Conservation (phyloP, 2,797 vertebrate genomes). For the Clamator glandarius region DNA sequence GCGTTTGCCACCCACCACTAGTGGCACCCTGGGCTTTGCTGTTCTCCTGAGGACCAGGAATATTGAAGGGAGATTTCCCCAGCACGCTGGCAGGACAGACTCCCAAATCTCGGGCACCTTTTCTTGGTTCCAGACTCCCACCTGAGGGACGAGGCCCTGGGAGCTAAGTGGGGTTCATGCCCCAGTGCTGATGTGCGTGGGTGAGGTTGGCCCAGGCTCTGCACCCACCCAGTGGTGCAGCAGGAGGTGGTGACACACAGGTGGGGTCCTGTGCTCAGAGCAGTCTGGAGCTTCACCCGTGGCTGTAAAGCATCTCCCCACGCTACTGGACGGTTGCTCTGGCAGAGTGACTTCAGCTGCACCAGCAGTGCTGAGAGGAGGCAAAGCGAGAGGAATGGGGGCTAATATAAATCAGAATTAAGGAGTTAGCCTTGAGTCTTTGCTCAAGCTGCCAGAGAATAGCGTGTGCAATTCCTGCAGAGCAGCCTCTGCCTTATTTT, state of each 20-base stretch:
- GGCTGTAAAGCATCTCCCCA: accelerated
- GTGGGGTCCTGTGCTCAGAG: neutral
- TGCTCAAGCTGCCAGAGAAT: neutral
- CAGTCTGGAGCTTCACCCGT: neutral
- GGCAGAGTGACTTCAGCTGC: neutral
- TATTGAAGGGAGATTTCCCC: neutral
- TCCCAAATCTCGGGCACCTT: accelerated
- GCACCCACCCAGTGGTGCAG: too few species aligned
- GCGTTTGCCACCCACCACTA: neutral
- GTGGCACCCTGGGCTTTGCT: neutral
- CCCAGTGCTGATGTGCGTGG: neutral
- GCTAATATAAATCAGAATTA: neutral
- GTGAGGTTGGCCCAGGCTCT: neutral
- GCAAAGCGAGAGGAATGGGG: neutral
- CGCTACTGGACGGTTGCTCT: neutral
- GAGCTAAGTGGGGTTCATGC: neutral
- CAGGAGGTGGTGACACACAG: neutral
- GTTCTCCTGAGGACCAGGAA: neutral
- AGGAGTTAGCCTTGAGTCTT: neutral
- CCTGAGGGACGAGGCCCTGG: neutral
- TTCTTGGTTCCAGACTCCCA: neutral
- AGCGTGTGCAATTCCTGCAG: neutral
- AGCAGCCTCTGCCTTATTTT: neutral
- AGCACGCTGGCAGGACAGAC: neutral
- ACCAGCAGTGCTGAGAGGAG: neutral